Evolutionary conservation across 1,140 invertebrate species (phyloP).

Genomic region (Drosophila hydei): DNA sequence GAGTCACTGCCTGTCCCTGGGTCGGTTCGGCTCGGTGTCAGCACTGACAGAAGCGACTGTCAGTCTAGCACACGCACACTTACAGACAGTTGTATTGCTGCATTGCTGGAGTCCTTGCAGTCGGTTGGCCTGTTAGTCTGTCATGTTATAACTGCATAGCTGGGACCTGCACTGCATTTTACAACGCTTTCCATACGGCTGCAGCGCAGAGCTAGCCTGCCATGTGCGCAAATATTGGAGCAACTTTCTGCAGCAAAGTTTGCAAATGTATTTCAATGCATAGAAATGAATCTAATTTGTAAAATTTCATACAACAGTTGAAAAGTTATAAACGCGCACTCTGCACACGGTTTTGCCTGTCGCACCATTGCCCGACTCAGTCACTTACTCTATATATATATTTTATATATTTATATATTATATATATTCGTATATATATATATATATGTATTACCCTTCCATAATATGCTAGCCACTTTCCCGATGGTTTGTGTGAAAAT

Average conservation of each 20-base stretch:
- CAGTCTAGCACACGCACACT: neutral
- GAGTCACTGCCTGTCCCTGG: conserved; percentile 55
- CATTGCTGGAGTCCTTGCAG: conserved; percentile 24
- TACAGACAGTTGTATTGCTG: conserved; percentile 1
- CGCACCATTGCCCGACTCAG: conserved; percentile 5
- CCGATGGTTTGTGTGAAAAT: conserved; percentile 76
- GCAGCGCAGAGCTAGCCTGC: neutral
- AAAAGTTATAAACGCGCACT: conserved; percentile 82
- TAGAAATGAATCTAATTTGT: conserved; percentile 83
- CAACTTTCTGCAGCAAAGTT: conserved; percentile 78
- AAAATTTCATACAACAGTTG: conserved; percentile 83
- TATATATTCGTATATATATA: neutral
- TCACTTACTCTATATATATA: conserved; percentile 8
- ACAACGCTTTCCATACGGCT: conserved; percentile 16
- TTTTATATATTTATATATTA: neutral
- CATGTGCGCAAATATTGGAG: conserved; percentile 69
- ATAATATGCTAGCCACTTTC: conserved; percentile 42
- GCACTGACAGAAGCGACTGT: conserved; percentile 6
- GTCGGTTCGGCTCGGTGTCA: conserved; percentile 4
- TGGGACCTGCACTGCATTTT: conserved; percentile 49
- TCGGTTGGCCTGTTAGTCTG: conserved; percentile 32
- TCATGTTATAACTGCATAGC: conserved; percentile 25
- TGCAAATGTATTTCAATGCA: conserved; percentile 82
- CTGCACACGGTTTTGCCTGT: conserved; percentile 55
- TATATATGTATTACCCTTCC: conserved; percentile 1